Evolutionary conservation across 2,113 vertebrate genomes (phyloP), one percentile per base, ranked within the genome.

Genomic region (Microtus ochrogaster): DNA sequence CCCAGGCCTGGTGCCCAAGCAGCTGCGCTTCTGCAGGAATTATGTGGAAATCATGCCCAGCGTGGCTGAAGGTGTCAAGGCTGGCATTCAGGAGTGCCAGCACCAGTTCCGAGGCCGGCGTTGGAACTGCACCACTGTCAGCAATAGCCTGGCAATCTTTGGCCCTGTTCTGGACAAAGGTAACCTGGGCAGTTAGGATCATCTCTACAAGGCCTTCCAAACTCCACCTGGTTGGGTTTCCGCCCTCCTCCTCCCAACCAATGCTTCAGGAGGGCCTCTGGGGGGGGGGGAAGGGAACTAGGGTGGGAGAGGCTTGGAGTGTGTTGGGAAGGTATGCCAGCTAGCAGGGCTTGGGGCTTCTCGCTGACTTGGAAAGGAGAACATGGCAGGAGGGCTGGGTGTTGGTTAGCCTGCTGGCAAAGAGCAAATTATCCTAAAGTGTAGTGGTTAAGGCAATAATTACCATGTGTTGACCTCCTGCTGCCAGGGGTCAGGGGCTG

Each of bases 41-140:
- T 99, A 99, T 13, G 99, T 99, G 98, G 99, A 99, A 97, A 99
- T 99, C 98, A 99, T 99, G 99, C 99, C 99, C 97, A 99, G 99
- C 0, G 99, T 99, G 94, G 99, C 99, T 0, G 99, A 99, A 93
- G 99, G 99, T 0, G 99, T 99, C 36, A 99, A 99, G 98, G 99
- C 99, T 3, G 99, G 99, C 87, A 99, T 99, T 96, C 99, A 99
- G 95, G 99, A 99, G 94, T 99, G 99, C 94, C 99, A 99, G 84
- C 99, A 99, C 97, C 99, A 99, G 83, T 99, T 99, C 97, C 99
- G 99, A 0, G 99, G 99, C 5, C 99, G 99, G 16, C 99, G 99
- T 89, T 99, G 99, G 99, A 99, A 99, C 97, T 99, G 99, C 98
- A 99, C 99, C 0, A 99, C 99, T 0, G 97, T 99, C 97, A 99